Conservation (phyloP, 1,140 invertebrate genomes). For the Ctenoplectra terminalis region DNA sequence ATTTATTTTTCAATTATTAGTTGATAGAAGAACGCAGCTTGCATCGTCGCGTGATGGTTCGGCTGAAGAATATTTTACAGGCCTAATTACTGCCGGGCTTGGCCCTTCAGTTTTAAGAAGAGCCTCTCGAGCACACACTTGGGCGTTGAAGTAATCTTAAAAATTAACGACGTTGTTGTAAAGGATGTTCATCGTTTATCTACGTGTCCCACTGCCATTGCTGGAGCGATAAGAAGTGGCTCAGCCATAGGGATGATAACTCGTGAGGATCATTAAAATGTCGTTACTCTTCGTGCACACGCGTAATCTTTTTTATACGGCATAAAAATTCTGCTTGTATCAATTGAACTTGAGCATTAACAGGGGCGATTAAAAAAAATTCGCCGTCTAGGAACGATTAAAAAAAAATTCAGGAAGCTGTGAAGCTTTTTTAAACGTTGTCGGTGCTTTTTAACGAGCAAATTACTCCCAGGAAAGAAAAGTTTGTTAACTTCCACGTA, state of each 20-base stretch:
- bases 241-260: not conserved
- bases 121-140: slow-evolving; percentile 3
- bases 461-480: not conserved
- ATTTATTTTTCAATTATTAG: too few relatives aligned
- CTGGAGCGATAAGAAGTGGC: slow-evolving; percentile 7
- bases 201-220: not conserved
- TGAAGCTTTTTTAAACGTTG: too few relatives aligned
- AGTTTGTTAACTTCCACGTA: not conserved
- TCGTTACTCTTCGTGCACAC: not conserved
- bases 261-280: slow-evolving; percentile 18
- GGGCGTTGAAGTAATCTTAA: slow-evolving; percentile 23
- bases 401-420: too few relatives aligned
- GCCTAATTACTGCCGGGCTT: slow-evolving; percentile 9
- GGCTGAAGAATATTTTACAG: not conserved
- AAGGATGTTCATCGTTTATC: slow-evolving; percentile 37
- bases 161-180: slow-evolving; percentile 20
- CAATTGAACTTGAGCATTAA: not conserved
- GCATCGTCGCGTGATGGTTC: not conserved
- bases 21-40: not conserved
- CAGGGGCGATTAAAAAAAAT: not conserved
- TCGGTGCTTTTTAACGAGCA: not conserved
- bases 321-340: not conserved
- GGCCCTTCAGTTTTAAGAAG: not conserved
- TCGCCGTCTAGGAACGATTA: too few relatives aligned
- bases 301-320: not conserved